phyloP scores from a whole-genome alignment of 1,140 invertebrate species.

The Aphidius gifuensis region DNA sequence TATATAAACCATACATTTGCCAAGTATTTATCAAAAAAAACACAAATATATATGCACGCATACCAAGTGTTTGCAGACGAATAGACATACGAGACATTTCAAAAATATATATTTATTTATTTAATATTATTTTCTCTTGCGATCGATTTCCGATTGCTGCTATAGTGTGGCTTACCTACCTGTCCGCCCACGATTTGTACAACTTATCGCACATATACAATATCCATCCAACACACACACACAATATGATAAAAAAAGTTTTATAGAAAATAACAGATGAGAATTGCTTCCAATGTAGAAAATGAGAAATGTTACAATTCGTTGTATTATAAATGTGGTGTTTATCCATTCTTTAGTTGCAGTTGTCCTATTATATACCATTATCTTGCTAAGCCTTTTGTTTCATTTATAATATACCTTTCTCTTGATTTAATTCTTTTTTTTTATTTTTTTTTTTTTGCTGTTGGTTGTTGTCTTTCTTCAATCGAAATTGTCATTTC shows the following conservation, averaged over 20 bases:
- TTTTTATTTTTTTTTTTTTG: not conserved
- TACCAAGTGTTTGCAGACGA: too few relatives aligned
- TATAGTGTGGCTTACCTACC: slow-evolving; percentile 14
- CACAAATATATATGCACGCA: too few relatives aligned
- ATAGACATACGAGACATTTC: too few relatives aligned
- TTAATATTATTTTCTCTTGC: not conserved
- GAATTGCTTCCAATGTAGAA: not conserved
- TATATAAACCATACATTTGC: too few relatives aligned
- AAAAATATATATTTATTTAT: too few relatives aligned
- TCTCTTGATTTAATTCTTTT: slow-evolving; percentile 10
- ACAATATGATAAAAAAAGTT: slow-evolving; percentile 17
- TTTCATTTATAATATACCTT: slow-evolving; percentile 18
- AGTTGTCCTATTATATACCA: slow-evolving; percentile 27
- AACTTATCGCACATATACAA: slow-evolving; percentile 18
- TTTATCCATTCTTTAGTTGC: slow-evolving; percentile 25
- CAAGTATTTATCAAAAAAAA: too few relatives aligned
- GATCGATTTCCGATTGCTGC: slow-evolving; percentile 28
- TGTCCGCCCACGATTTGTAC: slow-evolving; percentile 27
- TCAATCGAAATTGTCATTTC: slow-evolving; percentile 1
- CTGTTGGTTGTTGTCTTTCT: slow-evolving; percentile 17
- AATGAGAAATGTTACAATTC: slow-evolving; percentile 22
- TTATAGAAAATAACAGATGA: not conserved
- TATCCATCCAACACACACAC: not conserved
- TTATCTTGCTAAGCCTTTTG: slow-evolving; percentile 28
- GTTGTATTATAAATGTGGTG: slow-evolving; percentile 24